Base-by-base conservation (phyloP, 2,797 vertebrate genomes). In the Acanthurus lineatus region DNA sequence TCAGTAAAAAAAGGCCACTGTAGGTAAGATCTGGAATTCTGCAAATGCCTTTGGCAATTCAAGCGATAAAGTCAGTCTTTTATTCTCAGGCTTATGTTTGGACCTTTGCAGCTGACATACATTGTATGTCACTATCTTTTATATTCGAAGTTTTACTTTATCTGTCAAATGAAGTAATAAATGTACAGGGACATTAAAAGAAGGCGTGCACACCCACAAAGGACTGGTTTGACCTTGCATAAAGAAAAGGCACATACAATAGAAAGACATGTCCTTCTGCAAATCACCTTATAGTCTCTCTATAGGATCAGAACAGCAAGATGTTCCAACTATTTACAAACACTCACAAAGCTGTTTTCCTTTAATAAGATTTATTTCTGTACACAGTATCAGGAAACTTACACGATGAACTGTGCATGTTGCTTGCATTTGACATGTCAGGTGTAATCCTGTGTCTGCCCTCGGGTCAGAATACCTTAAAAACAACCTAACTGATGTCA, bases 401-500 rank as follows among this genome's bases (percentile, higher is more conserved):
- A n/a, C 35, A 51, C 47, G 59, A 83, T 77, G 57, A 79, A 66
- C 57, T 70, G 44, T 59, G 57, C n/a, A 20, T 45, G 28, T 45
- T 40, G 25, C 22, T 16, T 20, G 10, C 48, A 82, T 79, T 58
- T 38, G 49, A 66, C 38, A 47, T 35, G 32, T 25, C 0, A 3
- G 61, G 57, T 22, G 15, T 61, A 52, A 54, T 53, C 49, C 42
- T 77, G 49, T 25, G 49, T 61, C 45, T 66, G 45, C 79, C 70
- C 17, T 45, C 65, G 32, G 74, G 80, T 69, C 49, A 69, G 48
- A 74, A 73, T 48, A 47, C 44, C 67, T 61, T 48, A 32, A 54
- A 67, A 79, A 80, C 6, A 76, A 47, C 12, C 49, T 6, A n/a
- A 73, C 68, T 74, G 57, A 69, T 65, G 63, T 75, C 65, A 53